A percentile compares a stretch with the other conserved stretches of the same genome.
Conservation (phyloP, 2,888 invertebrate genomes). For the Meta bourneti region DNA sequence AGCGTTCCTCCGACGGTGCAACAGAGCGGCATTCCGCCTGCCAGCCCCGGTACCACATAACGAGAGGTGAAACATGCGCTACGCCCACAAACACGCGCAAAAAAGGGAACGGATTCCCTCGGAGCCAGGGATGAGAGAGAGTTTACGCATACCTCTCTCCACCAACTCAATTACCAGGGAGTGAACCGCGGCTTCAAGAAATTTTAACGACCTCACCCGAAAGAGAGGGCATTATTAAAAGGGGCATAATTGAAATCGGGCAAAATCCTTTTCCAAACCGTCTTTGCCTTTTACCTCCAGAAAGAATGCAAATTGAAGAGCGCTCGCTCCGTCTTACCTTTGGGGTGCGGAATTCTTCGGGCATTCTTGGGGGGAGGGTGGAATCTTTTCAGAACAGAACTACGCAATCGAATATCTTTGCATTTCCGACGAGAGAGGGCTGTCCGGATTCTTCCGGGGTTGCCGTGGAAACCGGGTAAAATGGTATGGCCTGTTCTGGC, state of each 20-base stretch:
- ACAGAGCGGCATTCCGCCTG: neutral
- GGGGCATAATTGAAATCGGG: neutral
- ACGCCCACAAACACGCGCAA: neutral
- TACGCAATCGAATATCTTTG: conserved; percentile 36
- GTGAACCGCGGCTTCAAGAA: neutral
- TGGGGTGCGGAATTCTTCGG: neutral
- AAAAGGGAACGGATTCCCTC: too few species aligned
- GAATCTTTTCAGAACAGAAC: conserved; percentile 2
- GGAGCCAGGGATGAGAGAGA: neutral
- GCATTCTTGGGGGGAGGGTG: conserved; percentile 12
- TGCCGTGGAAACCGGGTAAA: neutral
- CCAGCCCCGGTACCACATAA: neutral
- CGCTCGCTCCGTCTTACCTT: neutral
- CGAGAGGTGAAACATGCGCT: conserved; percentile 1
- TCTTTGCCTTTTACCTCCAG: neutral
- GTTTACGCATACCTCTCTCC: neutral
- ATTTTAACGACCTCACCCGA: neutral
- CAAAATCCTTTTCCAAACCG: neutral
- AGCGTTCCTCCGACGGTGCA: neutral
- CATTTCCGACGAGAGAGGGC: neutral
- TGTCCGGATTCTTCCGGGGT: neutral
- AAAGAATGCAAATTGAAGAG: neutral
- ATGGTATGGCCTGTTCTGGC: too few species aligned
- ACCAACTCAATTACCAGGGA: neutral
- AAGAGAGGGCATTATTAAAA: neutral